Evolutionary conservation across 2,888 invertebrate species (phyloP).

Genomic region (Tridacna gigas): DNA sequence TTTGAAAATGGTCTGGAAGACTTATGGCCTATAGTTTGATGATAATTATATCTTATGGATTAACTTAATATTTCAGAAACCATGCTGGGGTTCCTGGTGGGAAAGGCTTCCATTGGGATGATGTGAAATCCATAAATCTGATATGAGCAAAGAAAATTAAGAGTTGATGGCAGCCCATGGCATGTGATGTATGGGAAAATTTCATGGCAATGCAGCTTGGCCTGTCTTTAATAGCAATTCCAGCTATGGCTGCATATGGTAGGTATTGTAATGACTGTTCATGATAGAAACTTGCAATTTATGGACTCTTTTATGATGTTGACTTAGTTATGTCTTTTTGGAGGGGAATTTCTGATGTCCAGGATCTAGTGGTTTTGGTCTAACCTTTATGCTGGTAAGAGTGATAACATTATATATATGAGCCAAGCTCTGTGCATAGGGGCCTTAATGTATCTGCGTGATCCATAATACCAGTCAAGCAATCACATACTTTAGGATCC

Average conservation of each 20-base stretch:
- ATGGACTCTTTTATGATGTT: no score
- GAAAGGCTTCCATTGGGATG: slow-evolving; percentile 8
- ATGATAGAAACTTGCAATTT: background rate
- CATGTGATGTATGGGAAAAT: background rate
- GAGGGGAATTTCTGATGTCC: no score
- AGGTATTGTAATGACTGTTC: background rate
- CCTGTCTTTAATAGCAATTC: background rate
- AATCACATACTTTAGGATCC: no score
- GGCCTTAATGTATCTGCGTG: no score
- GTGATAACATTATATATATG: no score
- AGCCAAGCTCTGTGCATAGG: no score
- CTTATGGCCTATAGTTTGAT: background rate
- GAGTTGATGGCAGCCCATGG: background rate
- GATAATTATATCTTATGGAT: slow-evolving; percentile 8
- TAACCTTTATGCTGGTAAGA: no score
- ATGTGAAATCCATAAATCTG: slow-evolving; percentile 3
- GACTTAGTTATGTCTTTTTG: no score
- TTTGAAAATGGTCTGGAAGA: background rate
- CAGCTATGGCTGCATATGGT: background rate
- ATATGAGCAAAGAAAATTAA: slow-evolving; percentile 2
- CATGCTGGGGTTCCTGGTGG: slow-evolving; percentile 6
- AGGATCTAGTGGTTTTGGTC: no score
- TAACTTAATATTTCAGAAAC: slow-evolving; percentile 7
- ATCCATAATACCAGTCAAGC: no score
- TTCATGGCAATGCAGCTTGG: background rate